Conservation (phyloP, 1,140 invertebrate genomes). For the Cotesia glomerata region DNA sequence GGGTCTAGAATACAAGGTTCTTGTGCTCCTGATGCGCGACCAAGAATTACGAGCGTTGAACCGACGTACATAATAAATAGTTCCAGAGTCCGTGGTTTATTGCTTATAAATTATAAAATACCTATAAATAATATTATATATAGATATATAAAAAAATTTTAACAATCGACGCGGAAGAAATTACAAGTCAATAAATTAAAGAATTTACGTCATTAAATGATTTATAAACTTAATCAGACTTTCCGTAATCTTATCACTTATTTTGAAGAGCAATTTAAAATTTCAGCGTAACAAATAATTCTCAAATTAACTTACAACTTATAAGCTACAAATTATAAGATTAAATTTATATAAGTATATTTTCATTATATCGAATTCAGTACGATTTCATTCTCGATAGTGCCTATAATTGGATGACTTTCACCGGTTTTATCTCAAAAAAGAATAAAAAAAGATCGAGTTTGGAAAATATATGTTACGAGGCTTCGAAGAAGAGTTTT, state of each 20-base stretch:
- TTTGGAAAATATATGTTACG: neutral
- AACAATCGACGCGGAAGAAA: too few species aligned
- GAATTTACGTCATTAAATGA: too few species aligned
- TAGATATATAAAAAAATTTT: too few species aligned
- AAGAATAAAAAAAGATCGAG: neutral
- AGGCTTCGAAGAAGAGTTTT: neutral
- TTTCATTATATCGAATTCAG: neutral
- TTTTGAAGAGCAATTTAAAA: too few species aligned
- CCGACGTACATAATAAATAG: neutral
- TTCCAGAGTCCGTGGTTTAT: neutral
- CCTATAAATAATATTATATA: too few species aligned
- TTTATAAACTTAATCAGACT: too few species aligned
- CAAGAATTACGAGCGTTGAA: slow-evolving; percentile 13
- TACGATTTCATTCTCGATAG: slow-evolving; percentile 16
- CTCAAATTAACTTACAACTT: too few species aligned
- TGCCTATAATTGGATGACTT: neutral
- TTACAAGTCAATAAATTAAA: too few species aligned
- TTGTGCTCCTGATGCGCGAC: slow-evolving; percentile 14
- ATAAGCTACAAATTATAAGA: too few species aligned
- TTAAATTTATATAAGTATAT: too few species aligned
- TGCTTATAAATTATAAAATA: neutral
- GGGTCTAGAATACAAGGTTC: neutral
- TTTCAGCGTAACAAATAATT: too few species aligned
- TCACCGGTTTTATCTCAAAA: neutral
- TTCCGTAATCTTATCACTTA: too few species aligned